These are phyloP conservation scores for Staurois parvus DNA, from an alignment of 2,797 vertebrate species.

Conservation along the genomic window DNA sequence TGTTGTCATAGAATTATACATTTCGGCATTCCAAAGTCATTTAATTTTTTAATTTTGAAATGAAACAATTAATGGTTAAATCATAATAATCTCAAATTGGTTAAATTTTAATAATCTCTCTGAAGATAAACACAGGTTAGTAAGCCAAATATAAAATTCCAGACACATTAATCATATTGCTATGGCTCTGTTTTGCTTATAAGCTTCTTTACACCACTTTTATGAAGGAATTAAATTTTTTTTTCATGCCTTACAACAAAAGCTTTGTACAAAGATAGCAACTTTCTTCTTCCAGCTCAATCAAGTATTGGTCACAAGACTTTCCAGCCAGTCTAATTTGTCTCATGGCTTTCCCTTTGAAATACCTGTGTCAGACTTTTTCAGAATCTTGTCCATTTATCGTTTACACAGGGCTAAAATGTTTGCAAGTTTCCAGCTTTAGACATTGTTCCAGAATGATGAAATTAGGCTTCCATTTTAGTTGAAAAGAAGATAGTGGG, in stretches of 20 bases:
- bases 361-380: neutral
- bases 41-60: neutral
- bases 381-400: neutral
- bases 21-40: neutral
- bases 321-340: neutral
- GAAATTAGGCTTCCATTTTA: too few species aligned
- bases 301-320: neutral
- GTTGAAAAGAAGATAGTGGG: too few species aligned
- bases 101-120: slow-evolving; percentile 4
- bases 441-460: too few species aligned
- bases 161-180: slow-evolving; percentile 2
- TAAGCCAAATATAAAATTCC: neutral
- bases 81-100: neutral
- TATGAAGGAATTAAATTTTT: neutral
- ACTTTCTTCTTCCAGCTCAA: neutral
- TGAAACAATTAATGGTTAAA: slow-evolving; percentile 5
- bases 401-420: neutral
- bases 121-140: neutral
- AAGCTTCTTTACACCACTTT: neutral
- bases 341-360: neutral
- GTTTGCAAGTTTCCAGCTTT: neutral
- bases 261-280: neutral
- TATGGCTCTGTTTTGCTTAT: neutral
- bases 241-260: neutral
- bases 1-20: neutral